Evolutionary conservation across 2,888 invertebrate species (phyloP).

Genomic region (Sesia bembeciformis): DNA sequence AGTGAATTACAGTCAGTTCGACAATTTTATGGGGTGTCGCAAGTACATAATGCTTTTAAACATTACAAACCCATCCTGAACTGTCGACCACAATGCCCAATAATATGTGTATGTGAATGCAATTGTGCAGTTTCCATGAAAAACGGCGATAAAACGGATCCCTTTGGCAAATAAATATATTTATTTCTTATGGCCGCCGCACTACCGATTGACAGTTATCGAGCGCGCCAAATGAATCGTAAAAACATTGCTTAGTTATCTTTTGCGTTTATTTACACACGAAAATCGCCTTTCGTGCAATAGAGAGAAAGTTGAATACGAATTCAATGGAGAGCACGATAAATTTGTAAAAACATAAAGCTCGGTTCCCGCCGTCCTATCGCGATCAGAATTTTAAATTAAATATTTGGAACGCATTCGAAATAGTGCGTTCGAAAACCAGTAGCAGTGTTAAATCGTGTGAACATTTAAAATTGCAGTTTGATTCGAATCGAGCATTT

Average conservation of each 20-base stretch:
- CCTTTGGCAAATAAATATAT: conserved; percentile 54
- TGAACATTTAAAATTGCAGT: too few species aligned
- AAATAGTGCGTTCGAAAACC: not conserved
- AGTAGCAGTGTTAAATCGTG: too few species aligned
- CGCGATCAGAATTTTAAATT: conserved; percentile 61
- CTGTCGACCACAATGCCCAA: not conserved
- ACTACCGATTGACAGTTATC: conserved; percentile 54
- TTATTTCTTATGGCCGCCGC: conserved; percentile 39
- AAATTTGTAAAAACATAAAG: not conserved
- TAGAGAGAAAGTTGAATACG: not conserved
- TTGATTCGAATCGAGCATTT: too few species aligned
- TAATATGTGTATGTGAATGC: conserved; percentile 19
- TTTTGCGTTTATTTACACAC: not conserved
- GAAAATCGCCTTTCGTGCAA: not conserved
- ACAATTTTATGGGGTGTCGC: too few species aligned
- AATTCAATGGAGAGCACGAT: not conserved
- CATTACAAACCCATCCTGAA: not conserved
- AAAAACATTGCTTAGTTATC: conserved; percentile 14
- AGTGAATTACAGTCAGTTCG: too few species aligned
- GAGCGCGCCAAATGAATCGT: conserved; percentile 50
- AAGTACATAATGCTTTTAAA: too few species aligned
- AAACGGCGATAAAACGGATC: conserved; percentile 36
- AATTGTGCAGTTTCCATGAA: conserved; percentile 49
- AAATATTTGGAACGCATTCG: conserved; percentile 42
- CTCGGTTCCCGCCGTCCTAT: conserved; percentile 35